phyloP scores from a whole-genome alignment of 1,140 invertebrate species.

The Orius insidiosus region DNA sequence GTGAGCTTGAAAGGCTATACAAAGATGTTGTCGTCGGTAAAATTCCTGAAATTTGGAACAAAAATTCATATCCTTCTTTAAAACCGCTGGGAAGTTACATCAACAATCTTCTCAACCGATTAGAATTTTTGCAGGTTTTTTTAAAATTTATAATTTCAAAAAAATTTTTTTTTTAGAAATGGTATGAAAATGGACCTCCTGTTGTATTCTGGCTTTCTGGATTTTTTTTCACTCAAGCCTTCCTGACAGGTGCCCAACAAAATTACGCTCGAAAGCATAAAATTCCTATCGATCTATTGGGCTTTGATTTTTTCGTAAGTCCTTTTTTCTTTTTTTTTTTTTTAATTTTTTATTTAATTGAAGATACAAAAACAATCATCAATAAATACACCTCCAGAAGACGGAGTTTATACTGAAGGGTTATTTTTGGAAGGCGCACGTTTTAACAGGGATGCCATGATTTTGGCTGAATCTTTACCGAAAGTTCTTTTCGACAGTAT shows the following conservation, averaged over 20 bases:
- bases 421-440: constrained; percentile 75
- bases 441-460: constrained; percentile 50
- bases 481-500: constrained; percentile 68
- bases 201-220: constrained; percentile 80
- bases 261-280: constrained; percentile 82
- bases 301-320: constrained; percentile 27
- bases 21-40: constrained; percentile 64
- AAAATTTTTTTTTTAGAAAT: constrained; percentile 37
- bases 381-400: constrained; percentile 35
- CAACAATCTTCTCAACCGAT: constrained; percentile 63
- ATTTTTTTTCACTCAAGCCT: constrained; percentile 91
- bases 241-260: constrained; percentile 82
- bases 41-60: constrained; percentile 69
- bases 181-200: constrained; percentile 70
- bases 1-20: constrained; percentile 72
- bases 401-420: constrained; percentile 73
- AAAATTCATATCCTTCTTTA: constrained; percentile 78
- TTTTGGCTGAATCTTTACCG: constrained; percentile 59
- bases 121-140: constrained; percentile 58
- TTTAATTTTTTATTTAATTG: constrained; percentile 23
- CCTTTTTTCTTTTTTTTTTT: constrained; percentile 2
- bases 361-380: constrained; percentile 27
- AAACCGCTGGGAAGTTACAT: constrained; percentile 85
- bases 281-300: constrained; percentile 70
- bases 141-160: constrained; percentile 4